phyloP scores from a whole-genome alignment of 2,113 vertebrate species.

The Lepisosteus osseus region DNA sequence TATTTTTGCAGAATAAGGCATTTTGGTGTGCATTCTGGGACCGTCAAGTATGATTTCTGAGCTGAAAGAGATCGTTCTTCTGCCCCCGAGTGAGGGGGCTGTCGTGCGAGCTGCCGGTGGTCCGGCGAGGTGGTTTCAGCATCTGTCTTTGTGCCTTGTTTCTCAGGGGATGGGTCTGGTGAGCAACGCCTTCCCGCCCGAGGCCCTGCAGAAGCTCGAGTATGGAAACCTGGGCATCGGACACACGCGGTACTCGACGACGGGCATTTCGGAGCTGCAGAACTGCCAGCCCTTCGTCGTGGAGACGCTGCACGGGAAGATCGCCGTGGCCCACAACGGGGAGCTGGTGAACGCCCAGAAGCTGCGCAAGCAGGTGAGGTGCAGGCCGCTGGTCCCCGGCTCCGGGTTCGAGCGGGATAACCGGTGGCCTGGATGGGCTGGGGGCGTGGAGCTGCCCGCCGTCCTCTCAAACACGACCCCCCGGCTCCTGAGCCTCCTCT shows the following conservation, averaged over 20 bases:
- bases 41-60: no score
- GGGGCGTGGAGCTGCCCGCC: no score
- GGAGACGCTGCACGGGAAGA: slow-evolving; percentile 93
- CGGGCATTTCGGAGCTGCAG: slow-evolving; percentile 89
- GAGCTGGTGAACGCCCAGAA: slow-evolving; percentile 85
- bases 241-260: slow-evolving; percentile 94
- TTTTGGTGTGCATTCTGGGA: no score
- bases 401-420: no score
- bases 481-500: no score
- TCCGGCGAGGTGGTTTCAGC: background rate
- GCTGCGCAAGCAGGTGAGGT: slow-evolving; percentile 77
- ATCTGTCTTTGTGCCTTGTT: slow-evolving; percentile 25
- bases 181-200: slow-evolving; percentile 81
- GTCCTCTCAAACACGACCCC: no score
- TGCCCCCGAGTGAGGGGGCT: no score
- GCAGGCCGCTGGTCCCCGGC: slow-evolving; percentile 16
- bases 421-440: no score
- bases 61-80: no score
- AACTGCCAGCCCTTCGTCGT: slow-evolving; percentile 98
- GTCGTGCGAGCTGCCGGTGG: background rate
- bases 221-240: slow-evolving; percentile 91
- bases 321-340: slow-evolving; percentile 94
- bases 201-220: slow-evolving; percentile 86
- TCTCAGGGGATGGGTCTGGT: slow-evolving; percentile 93
- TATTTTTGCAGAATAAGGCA: no score